Evolutionary conservation across 2,797 vertebrate species (phyloP).

Genomic region (Diplodus sargus): DNA sequence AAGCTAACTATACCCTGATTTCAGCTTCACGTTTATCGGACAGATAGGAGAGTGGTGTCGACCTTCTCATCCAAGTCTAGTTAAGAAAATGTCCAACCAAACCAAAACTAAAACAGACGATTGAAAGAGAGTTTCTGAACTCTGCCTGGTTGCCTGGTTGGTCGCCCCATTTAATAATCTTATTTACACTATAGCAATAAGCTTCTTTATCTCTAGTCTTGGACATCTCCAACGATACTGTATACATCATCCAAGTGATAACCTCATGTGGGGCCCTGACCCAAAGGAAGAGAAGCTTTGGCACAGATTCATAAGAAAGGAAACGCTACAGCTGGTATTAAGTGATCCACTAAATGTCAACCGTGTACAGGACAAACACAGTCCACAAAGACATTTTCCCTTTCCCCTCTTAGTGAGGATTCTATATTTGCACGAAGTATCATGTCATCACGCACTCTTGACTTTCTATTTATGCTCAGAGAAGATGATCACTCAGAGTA

Average conservation of each 20-base stretch:
- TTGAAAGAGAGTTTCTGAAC: neutral
- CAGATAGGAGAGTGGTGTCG: neutral
- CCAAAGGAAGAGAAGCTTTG: slow-evolving; percentile 4
- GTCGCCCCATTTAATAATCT: neutral
- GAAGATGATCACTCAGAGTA: slow-evolving; percentile 37
- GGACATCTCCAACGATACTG: neutral
- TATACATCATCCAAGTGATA: neutral
- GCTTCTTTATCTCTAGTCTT: neutral
- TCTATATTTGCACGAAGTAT: slow-evolving; percentile 44
- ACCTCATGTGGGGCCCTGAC: neutral
- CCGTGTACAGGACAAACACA: slow-evolving; percentile 11
- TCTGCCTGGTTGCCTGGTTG: neutral
- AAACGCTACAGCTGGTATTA: slow-evolving; percentile 44
- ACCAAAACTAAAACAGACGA: neutral
- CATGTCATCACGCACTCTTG: slow-evolving; percentile 48
- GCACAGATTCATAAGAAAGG: slow-evolving; percentile 5
- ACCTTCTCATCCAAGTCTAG: neutral
- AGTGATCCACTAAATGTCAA: slow-evolving; percentile 9
- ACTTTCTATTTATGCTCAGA: slow-evolving; percentile 54
- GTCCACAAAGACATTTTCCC: slow-evolving; percentile 26
- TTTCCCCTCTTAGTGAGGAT: slow-evolving; percentile 22
- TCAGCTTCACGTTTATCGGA: neutral
- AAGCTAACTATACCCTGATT: neutral
- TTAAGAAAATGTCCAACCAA: neutral
- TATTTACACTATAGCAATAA: neutral